A percentile compares a stretch with the other conserved stretches of the same genome.
phyloP scores from a whole-genome alignment of 2,113 vertebrate genomes.

The Coregonus clupeaformis region DNA sequence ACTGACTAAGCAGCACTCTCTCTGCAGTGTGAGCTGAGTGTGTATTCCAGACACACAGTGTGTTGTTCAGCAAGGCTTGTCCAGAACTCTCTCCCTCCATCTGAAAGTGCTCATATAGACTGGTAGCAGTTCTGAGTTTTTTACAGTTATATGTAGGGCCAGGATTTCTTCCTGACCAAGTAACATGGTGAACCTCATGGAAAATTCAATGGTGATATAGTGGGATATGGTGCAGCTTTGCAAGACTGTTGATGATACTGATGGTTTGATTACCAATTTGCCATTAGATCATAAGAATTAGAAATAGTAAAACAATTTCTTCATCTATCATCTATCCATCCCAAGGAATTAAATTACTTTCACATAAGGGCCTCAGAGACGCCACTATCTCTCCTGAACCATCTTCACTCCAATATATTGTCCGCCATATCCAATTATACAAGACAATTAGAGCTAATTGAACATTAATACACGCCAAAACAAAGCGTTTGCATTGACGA shows the following conservation, averaged over 20 bases:
- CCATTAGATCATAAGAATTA: no score
- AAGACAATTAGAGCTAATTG: not conserved
- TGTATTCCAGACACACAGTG: not conserved
- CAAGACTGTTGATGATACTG: no score
- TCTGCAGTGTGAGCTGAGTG: not conserved
- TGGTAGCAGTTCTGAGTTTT: not conserved
- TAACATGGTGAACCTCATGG: not conserved
- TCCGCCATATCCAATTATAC: not conserved
- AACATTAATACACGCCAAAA: not conserved
- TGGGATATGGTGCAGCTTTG: not conserved
- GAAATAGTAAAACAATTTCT: not conserved
- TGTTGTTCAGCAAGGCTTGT: not conserved
- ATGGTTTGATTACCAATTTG: constrained; percentile 2
- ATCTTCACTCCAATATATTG: not conserved
- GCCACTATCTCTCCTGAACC: constrained; percentile 5
- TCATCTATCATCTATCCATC: not conserved
- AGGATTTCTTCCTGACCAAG: not conserved
- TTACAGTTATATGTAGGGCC: not conserved
- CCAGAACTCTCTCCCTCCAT: not conserved
- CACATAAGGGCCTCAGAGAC: not conserved
- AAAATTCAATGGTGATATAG: not conserved
- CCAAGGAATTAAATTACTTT: not conserved
- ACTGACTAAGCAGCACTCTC: not conserved
- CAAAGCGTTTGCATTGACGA: not conserved
- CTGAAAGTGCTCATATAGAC: not conserved